These are phyloP conservation scores for Laupala kohalensis DNA, from an alignment of 1,140 invertebrate species.

Conservation along the genomic window DNA sequence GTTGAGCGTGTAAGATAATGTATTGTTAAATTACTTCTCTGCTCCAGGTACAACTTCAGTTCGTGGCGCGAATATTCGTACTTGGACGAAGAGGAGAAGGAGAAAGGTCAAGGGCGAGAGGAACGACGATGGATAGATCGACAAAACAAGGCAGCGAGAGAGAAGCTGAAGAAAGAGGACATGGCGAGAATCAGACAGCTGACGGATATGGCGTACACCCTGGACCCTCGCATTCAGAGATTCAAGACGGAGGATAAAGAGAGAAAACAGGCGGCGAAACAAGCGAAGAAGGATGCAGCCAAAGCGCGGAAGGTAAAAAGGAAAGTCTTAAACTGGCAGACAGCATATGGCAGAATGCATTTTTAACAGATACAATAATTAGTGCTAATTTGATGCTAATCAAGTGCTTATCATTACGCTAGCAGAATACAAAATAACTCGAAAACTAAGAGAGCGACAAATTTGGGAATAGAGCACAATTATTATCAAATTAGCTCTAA, in stretches of 20 bases:
- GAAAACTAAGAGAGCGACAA: too few relatives aligned
- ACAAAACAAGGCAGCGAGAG: constrained; percentile 82
- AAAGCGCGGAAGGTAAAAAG: too few relatives aligned
- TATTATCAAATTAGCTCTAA: too few relatives aligned
- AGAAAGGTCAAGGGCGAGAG: constrained; percentile 84
- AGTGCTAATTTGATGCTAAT: too few relatives aligned
- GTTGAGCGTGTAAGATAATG: too few relatives aligned
- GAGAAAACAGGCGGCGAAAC: constrained; percentile 74
- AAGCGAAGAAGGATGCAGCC: constrained; percentile 78
- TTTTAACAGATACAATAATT: too few relatives aligned
- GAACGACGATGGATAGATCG: constrained; percentile 95
- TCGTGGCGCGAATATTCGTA: constrained; percentile 99
- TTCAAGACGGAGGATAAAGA: constrained; percentile 93
- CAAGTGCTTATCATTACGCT: too few relatives aligned
- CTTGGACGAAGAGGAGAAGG: constrained; percentile 95
- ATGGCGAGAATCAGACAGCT: constrained; percentile 75
- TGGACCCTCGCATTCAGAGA: constrained; percentile 80
- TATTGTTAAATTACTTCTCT: too few relatives aligned
- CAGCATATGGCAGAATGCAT: too few relatives aligned
- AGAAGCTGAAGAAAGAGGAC: constrained; percentile 92
- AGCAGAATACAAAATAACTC: too few relatives aligned
- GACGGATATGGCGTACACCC: constrained; percentile 86
- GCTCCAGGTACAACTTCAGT: constrained; percentile 95
- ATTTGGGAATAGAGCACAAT: too few relatives aligned
- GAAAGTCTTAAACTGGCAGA: too few relatives aligned